phyloP scores from a whole-genome alignment of 2,888 invertebrate genomes.

The Melanchra persicariae region DNA sequence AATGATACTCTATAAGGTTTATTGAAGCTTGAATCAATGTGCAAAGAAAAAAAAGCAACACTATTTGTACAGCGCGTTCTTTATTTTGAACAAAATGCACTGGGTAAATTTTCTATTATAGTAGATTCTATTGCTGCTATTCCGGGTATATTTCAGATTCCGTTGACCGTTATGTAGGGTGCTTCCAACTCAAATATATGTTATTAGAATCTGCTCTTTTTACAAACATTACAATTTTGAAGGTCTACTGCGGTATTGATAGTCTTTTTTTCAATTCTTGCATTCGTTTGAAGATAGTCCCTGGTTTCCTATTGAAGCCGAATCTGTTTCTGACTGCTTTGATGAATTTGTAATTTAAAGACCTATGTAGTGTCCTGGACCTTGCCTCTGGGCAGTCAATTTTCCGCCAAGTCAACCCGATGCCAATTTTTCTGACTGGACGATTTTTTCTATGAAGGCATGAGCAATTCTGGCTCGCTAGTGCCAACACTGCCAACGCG shows the following conservation, averaged over 20 bases:
- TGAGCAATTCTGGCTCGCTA: background rate
- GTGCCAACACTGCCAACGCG: too few relatives aligned
- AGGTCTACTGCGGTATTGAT: background rate
- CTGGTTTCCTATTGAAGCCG: background rate
- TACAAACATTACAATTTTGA: background rate
- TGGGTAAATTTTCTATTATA: constrained; percentile 26
- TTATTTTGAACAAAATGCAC: constrained; percentile 38
- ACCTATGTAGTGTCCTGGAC: background rate
- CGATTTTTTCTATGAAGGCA: background rate
- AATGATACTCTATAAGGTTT: constrained; percentile 50
- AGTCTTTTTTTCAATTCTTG: background rate
- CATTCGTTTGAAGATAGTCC: background rate
- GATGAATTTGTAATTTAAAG: background rate
- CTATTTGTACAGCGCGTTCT: constrained; percentile 31
- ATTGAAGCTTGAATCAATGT: constrained; percentile 46
- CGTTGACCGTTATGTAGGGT: constrained; percentile 16
- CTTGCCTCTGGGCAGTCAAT: background rate
- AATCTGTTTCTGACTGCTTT: constrained; percentile 2
- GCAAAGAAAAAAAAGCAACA: constrained; percentile 35
- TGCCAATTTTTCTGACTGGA: background rate
- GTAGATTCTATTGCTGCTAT: constrained; percentile 38
- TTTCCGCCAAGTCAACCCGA: too few relatives aligned
- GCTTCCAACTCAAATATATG: background rate
- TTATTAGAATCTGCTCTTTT: background rate
- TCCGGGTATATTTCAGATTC: constrained; percentile 26